Base-by-base conservation (phyloP, 2,888 invertebrate species). In the Agonopterix arenella region DNA sequence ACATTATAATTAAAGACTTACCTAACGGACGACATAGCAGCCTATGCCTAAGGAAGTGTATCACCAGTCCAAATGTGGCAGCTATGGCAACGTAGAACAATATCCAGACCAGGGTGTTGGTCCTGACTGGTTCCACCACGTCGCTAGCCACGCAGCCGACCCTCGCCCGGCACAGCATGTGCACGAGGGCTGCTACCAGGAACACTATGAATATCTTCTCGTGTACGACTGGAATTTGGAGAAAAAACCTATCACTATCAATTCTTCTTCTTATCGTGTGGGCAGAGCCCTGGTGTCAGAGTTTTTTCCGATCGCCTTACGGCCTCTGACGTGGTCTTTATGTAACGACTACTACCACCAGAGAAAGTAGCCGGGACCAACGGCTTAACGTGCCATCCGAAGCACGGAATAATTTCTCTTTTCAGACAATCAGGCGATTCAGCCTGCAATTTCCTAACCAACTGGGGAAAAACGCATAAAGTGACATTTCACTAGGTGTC, bases 201-300 rank as follows among this genome's bases (percentile, higher is more conserved):
- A 98, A 98, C 57, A 93, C 90, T 68, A 97, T 96, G 84, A 98
- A 98, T 66, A 97, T 94, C 80, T 96, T 96, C 85, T 97, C 97
- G 80, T 96, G 95, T 56, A 95, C 90, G 66, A 96, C 97, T 97
- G 86, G 51, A 93, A 91, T 52, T 28, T 40, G 10, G 40, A 40
- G 40, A 40, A 40, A 37, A 40, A 9, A 18, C 18, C 1, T 18
- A 18, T 18, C n/a, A n/a, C n/a, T n/a, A n/a, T n/a, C n/a, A n/a
- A n/a, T n/a, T n/a, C n/a, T n/a, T n/a, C n/a, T n/a, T n/a, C n/a
- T n/a, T n/a, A n/a, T n/a, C n/a, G n/a, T n/a, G n/a, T n/a, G n/a
- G n/a, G n/a, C n/a, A n/a, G n/a, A n/a, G n/a, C n/a, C n/a, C n/a
- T n/a, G n/a, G n/a, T n/a, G n/a, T n/a, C n/a, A n/a, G n/a, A n/a